Percentiles rank a stretch among this genome's conserved stretches.
These are phyloP conservation scores for Bombus polaris DNA, from an alignment of 1,140 invertebrate genomes.

Conservation along the genomic window DNA sequence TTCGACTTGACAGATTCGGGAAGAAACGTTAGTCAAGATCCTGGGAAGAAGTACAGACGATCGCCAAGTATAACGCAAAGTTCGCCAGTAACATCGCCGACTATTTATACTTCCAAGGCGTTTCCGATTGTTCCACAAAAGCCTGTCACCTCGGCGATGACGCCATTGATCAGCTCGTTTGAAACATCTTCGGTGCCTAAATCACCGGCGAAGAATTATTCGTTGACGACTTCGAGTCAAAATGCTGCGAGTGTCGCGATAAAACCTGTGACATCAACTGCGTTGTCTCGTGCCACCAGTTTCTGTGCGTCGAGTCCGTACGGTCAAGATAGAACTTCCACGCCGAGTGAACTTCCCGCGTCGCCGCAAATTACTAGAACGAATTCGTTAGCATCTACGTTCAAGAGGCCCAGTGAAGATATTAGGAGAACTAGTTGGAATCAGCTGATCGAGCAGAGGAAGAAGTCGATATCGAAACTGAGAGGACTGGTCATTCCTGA, in stretches of 20 bases:
- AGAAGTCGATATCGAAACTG: slow-evolving; percentile 91
- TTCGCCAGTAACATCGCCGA: neutral
- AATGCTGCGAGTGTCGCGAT: neutral
- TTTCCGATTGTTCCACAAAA: slow-evolving; percentile 45
- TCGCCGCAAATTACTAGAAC: slow-evolving; percentile 74
- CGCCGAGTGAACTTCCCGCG: neutral
- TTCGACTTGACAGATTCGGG: slow-evolving; percentile 73
- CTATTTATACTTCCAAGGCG: slow-evolving; percentile 38
- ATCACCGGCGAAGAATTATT: neutral
- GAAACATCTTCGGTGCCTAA: neutral
- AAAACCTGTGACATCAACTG: slow-evolving; percentile 48
- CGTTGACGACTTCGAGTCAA: neutral
- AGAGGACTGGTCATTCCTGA: slow-evolving; percentile 94
- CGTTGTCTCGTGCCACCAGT: slow-evolving; percentile 82
- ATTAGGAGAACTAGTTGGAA: slow-evolving; percentile 83
- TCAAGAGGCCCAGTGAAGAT: slow-evolving; percentile 75
- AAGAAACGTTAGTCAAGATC: slow-evolving; percentile 42
- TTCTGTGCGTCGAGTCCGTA: slow-evolving; percentile 78
- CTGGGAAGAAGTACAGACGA: slow-evolving; percentile 47
- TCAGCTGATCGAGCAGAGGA: slow-evolving; percentile 90
- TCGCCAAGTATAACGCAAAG: slow-evolving; percentile 62
- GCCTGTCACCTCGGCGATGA: neutral
- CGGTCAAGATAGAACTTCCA: slow-evolving; percentile 40
- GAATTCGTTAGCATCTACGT: slow-evolving; percentile 80
- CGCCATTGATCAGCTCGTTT: slow-evolving; percentile 14